These are phyloP conservation scores for Melinaea marsaeus DNA, from an alignment of 2,888 invertebrate species.

Conservation along the genomic window DNA sequence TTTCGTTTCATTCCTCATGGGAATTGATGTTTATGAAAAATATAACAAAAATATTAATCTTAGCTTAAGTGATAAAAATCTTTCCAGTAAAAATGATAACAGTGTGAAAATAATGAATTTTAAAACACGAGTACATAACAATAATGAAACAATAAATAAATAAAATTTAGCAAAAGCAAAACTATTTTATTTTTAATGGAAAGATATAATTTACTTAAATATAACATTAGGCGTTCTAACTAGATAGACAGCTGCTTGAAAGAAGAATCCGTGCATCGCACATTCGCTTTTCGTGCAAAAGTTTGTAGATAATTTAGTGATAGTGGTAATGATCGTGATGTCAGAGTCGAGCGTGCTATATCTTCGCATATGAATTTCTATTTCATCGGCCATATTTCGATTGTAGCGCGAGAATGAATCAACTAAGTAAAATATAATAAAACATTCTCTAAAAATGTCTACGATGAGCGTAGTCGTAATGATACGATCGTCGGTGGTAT, in stretches of 20 bases:
- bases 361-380: conserved; percentile 50
- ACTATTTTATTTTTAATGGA: conserved; percentile 45
- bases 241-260: conserved; percentile 76
- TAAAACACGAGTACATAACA: not conserved
- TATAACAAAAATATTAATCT: conserved; percentile 64
- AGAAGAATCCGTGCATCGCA: conserved; percentile 76
- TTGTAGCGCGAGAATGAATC: conserved; percentile 25
- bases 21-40: conserved; percentile 64
- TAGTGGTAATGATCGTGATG: conserved; percentile 69
- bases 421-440: conserved; percentile 24
- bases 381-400: conserved; percentile 26
- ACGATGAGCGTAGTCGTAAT: conserved; percentile 34
- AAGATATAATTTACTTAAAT: conserved; percentile 65
- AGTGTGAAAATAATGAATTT: conserved; percentile 9
- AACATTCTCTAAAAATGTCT: conserved; percentile 14
- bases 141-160: not conserved
- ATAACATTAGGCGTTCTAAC: conserved; percentile 75
- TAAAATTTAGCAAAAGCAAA: conserved; percentile 20
- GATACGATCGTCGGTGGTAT: conserved; percentile 17
- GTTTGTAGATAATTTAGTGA: conserved; percentile 65
- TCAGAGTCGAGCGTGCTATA: conserved; percentile 71
- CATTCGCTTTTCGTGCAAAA: conserved; percentile 77
- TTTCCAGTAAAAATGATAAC: conserved; percentile 59
- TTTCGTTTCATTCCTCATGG: conserved; percentile 77
- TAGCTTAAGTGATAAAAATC: conserved; percentile 65